Base-by-base conservation (phyloP, 2,797 vertebrate genomes). In the Xyrichtys novacula region DNA sequence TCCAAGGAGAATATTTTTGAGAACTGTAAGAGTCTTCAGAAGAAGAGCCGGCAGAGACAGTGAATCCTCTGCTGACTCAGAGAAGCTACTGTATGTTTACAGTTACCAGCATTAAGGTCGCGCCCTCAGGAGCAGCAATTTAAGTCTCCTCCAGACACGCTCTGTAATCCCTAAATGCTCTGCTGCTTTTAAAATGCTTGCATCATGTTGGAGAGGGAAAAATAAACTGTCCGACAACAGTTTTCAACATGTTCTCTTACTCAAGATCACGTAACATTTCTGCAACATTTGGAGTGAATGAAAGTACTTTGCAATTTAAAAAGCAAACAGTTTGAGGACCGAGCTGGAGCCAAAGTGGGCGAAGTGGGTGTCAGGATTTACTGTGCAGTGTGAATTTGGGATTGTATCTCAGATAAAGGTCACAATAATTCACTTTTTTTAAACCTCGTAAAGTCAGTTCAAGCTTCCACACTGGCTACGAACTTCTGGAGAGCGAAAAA, bases 61-160 rank as follows among this genome's bases (percentile, higher is more conserved):
- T 20, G 9, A 56, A 17, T 2, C 14, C 36, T 58, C 17, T 53
- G 56, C 70, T 78, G 79, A 86, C 38, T 76, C 52, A 19, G 50
- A 61, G n/a, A 11, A 73, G 20, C 31, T 38, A 20, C 48, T 47
- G 17, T 62, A n/a, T 77, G 31, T 71, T 62, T 64, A 44, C 46
- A 58, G 25, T 69, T 67, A 54, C 59, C 36, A 40, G 40, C 25
- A 55, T 78, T 47, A 42, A 65, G 69, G 48, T 63, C 72, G 53
- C 66, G 61, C 46, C 47, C 39, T 65, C 53, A 64, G 52, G 65
- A 10, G 42, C 55, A 58, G 67, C 36, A 47, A 1, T n/a, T 61
- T 47, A 64, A 74, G 46, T 43, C 36, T 15, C 28, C 49, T 61
- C 52, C 50, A 59, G 34, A 71, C 69, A 47, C 58, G 42, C 48